Conservation (phyloP, 1,140 invertebrate species). For the Luehdorfia chinensis region DNA sequence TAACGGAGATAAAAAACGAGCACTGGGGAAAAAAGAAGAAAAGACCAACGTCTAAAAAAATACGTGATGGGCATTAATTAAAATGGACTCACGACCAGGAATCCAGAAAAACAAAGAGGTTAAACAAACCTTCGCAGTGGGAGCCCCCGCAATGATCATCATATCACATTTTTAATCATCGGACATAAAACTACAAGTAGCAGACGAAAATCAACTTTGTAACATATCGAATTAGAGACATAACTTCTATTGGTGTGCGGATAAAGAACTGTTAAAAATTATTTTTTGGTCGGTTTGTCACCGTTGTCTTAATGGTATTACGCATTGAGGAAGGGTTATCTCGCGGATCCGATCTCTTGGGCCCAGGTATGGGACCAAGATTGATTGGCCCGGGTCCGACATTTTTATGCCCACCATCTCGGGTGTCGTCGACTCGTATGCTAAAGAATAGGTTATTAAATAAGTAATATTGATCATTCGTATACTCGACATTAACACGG, state of each 20-base stretch:
- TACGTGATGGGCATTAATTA: constrained; percentile 77
- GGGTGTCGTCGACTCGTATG: constrained; percentile 61
- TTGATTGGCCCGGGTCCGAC: constrained; percentile 66
- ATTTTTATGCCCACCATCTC: constrained; percentile 63
- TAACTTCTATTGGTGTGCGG: constrained; percentile 5
- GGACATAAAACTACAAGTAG: constrained; percentile 38
- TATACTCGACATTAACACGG: no score
- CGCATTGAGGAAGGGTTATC: constrained; percentile 74
- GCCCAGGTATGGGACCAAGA: constrained; percentile 63
- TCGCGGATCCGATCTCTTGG: constrained; percentile 58
- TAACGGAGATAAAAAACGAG: constrained; percentile 52
- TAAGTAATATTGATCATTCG: constrained; percentile 63
- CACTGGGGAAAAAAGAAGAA: constrained; percentile 28
- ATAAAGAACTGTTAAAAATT: constrained; percentile 65
- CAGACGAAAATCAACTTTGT: constrained; percentile 40
- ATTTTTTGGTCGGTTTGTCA: constrained; percentile 74
- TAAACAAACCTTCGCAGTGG: constrained; percentile 74
- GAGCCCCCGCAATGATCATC: constrained; percentile 72
- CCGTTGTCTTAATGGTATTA: constrained; percentile 76
- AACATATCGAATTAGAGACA: constrained; percentile 7
- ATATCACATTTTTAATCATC: constrained; percentile 75
- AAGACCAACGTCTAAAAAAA: constrained; percentile 65
- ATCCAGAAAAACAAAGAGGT: constrained; percentile 74
- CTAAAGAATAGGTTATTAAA: constrained; percentile 64
- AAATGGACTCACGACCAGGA: constrained; percentile 71